phyloP scores from a whole-genome alignment of 2,797 vertebrate genomes.

The Eleutherodactylus coqui region DNA sequence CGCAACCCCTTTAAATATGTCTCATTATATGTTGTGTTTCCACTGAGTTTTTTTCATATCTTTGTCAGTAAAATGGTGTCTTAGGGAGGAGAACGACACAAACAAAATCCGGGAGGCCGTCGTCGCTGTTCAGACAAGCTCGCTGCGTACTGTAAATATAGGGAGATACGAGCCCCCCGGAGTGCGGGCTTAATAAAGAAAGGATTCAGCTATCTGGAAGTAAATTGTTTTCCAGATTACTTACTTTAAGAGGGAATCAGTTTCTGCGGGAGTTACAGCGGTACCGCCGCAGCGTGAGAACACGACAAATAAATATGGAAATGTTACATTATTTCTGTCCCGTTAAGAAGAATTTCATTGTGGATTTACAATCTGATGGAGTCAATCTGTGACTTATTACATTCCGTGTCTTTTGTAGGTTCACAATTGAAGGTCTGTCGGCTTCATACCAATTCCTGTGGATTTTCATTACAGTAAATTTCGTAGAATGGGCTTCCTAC shows the following conservation, averaged over 20 bases:
- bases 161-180: slow-evolving; percentile 13
- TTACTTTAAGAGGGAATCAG: slow-evolving; percentile 10
- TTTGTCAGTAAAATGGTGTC: slow-evolving; percentile 7
- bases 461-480: slow-evolving; percentile 25
- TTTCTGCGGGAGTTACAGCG: slow-evolving; percentile 31
- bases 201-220: slow-evolving; percentile 48
- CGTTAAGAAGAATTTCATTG: not conserved
- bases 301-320: slow-evolving; percentile 43
- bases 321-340: slow-evolving; percentile 18
- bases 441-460: slow-evolving; percentile 4
- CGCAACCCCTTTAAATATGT: not conserved
- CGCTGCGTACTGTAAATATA: not conserved
- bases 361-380: not conserved
- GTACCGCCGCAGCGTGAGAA: not conserved
- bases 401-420: not conserved
- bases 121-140: slow-evolving; percentile 32
- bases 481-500: not conserved
- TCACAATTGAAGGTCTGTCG: slow-evolving; percentile 8
- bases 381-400: slow-evolving; percentile 11
- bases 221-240: slow-evolving; percentile 56
- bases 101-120: not conserved
- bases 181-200: slow-evolving; percentile 39
- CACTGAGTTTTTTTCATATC: not conserved
- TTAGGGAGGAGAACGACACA: not conserved
- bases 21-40: not conserved